Base-by-base conservation (phyloP, 2,797 vertebrate genomes). In the Esox masquinongy region DNA sequence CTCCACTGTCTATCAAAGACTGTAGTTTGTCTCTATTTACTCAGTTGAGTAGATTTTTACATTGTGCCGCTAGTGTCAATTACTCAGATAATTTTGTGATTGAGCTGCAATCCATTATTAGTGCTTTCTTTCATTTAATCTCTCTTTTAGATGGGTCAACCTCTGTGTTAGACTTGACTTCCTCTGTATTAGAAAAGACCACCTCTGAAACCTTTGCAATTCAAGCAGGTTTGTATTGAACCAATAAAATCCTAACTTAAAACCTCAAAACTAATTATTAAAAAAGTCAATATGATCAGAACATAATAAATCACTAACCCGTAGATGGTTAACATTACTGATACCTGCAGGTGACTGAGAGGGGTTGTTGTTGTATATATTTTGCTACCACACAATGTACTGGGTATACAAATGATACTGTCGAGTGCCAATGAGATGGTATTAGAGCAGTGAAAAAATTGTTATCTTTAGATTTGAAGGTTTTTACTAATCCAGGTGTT, bases 31-130 rank as follows among this genome's bases (percentile, higher is more conserved):
- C 39, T 73, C 63, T 49, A n/a, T 6, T 77, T 39, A 22, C 43
- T 24, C 24, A 39, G 31, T 51, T 68, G 76, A 87, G 85, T 79
- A 85, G 73, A 70, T 77, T 79, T 86, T 82, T 83, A 80, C 81
- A 73, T 22, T 61, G n/a, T 61, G 56, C 56, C 15, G 22, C 2
- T 12, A 12, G n/a, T 61, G 56, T 24, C 56, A 61, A 26, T 61
- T 61, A 61, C 22, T 24, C 56, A 26, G 22, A 24, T 24, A 0
- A 11, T 11, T 24, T 61, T 24, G 3, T 24, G 24, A 24, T 22
- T 12, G 56, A 61, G 56, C 22, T 61, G 22, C 56, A 24, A 24
- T 61, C 22, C 11, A 22, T 24, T 61, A 24, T 61, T 14, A 24
- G 22, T 61, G 56, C 22, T 61, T 61, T 24, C 56, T 61, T 61